These are phyloP conservation scores for Caenorhabditis imperialis DNA, from an alignment of 2,888 invertebrate species.

Conservation along the genomic window DNA sequence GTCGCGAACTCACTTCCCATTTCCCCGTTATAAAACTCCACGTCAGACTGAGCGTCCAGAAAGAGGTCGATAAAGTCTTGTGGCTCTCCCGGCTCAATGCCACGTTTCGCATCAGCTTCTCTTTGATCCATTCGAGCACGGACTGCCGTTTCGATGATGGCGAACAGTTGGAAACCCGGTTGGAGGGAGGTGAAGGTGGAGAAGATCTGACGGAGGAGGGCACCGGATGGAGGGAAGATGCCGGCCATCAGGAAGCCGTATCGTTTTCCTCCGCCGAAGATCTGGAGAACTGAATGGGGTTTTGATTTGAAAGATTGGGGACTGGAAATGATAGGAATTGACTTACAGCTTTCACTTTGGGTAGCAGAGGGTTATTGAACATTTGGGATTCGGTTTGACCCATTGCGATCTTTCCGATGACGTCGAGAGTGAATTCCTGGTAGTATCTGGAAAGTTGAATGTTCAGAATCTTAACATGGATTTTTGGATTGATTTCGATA, in stretches of 20 bases:
- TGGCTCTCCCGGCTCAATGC: slow-evolving; percentile 23
- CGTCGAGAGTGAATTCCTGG: slow-evolving; percentile 67
- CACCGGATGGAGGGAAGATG: neutral
- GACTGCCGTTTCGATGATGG: slow-evolving; percentile 15
- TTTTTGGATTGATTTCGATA: too few species aligned
- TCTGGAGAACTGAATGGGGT: slow-evolving; percentile 4
- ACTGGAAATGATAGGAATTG: neutral
- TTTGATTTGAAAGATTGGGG: neutral
- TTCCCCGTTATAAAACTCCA: slow-evolving; percentile 6
- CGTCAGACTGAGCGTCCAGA: slow-evolving; percentile 60
- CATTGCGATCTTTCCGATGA: slow-evolving; percentile 64
- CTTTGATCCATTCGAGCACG: slow-evolving; percentile 31
- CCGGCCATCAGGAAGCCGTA: neutral
- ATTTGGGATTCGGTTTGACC: slow-evolving; percentile 55
- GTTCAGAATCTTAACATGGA: neutral
- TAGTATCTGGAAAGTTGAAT: slow-evolving; percentile 45
- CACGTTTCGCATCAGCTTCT: slow-evolving; percentile 19
- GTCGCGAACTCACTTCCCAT: neutral
- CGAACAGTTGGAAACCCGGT: neutral
- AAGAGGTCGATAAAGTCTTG: slow-evolving; percentile 68
- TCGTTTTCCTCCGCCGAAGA: slow-evolving; percentile 13
- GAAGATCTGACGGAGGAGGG: neutral
- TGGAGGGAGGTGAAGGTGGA: neutral
- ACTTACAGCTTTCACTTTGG: neutral
- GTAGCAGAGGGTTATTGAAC: slow-evolving; percentile 40